A percentile compares a stretch with the other conserved stretches of the same genome.
Conservation (phyloP, 2,113 vertebrate genomes). For the Caranx ignobilis region DNA sequence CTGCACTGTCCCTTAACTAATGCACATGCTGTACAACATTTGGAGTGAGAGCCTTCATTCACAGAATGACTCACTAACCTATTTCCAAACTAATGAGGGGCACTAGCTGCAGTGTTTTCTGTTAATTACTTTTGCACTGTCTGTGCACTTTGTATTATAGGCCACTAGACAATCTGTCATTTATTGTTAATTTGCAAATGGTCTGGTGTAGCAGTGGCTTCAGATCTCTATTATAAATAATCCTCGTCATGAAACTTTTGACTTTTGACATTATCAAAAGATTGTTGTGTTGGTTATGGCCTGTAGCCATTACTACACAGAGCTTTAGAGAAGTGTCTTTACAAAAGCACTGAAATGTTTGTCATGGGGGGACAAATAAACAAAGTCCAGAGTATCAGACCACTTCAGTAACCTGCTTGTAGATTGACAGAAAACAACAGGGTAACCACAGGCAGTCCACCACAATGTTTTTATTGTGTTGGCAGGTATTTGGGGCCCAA, state of each 20-base stretch:
- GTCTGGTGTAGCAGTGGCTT: neutral
- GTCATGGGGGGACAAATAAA: neutral
- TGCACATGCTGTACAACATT: constrained; percentile 14
- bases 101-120: constrained; percentile 10
- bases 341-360: neutral
- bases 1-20: neutral
- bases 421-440: neutral
- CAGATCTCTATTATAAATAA: neutral
- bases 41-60: constrained; percentile 44
- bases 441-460: neutral
- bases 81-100: constrained; percentile 38
- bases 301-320: neutral
- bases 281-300: neutral
- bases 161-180: neutral
- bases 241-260: neutral
- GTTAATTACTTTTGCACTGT: constrained; percentile 31
- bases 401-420: neutral
- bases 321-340: neutral
- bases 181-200: neutral
- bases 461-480: constrained; percentile 11
- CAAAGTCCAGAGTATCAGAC: neutral
- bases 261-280: neutral
- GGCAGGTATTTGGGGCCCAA: constrained; percentile 25
- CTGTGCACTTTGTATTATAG: neutral
- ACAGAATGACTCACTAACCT: constrained; percentile 53